Percentiles rank a stretch among this genome's conserved stretches.
These are phyloP conservation scores for Diachasma alloeum DNA, from an alignment of 1,140 invertebrate species.

Conservation along the genomic window DNA sequence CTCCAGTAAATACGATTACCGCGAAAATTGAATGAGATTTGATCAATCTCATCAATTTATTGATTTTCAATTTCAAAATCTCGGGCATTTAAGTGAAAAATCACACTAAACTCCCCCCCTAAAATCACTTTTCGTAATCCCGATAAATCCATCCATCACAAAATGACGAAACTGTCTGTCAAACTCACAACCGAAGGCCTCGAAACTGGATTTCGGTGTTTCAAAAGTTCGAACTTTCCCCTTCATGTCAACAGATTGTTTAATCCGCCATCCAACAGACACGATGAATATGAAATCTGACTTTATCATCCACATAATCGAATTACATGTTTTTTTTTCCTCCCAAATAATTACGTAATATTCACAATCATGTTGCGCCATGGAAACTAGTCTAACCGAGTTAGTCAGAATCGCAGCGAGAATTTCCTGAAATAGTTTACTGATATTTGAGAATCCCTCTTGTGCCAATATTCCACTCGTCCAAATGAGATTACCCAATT, in stretches of 20 bases:
- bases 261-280: neutral
- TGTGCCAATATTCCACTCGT: neutral
- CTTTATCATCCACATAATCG: neutral
- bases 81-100: too few species aligned
- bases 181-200: neutral
- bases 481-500: neutral
- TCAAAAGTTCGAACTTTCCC: neutral
- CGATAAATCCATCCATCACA: neutral
- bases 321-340: neutral
- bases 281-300: neutral
- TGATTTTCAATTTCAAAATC: too few species aligned
- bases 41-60: too few species aligned
- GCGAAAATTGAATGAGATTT: too few species aligned
- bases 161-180: neutral
- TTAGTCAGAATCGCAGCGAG: neutral
- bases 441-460: neutral
- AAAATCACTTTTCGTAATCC: too few species aligned
- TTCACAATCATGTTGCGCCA: neutral
- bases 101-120: too few species aligned
- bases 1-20: too few species aligned
- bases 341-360: neutral
- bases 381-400: neutral
- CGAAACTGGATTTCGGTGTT: neutral
- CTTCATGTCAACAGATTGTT: neutral
- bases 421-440: neutral